These are phyloP conservation scores for Aphidius colemani DNA, from an alignment of 2,888 invertebrate species.

Conservation along the genomic window DNA sequence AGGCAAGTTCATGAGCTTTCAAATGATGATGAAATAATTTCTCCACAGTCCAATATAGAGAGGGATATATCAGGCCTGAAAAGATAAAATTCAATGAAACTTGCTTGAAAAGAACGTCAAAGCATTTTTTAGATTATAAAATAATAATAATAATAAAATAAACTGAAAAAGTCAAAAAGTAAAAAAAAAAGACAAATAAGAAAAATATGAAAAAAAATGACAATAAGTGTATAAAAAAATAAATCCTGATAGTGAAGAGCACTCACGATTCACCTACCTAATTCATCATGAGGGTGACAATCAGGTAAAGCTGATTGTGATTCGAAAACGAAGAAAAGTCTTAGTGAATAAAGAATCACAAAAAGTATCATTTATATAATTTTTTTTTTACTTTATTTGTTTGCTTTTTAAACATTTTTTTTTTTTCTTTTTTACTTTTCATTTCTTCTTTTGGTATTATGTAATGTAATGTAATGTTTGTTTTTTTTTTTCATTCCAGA, in stretches of 20 bases:
- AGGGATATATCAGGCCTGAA: neutral
- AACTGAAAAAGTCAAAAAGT: slow-evolving; percentile 3
- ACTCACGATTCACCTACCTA: slow-evolving; percentile 7
- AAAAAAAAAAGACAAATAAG: slow-evolving; percentile 2
- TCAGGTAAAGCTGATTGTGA: slow-evolving; percentile 23
- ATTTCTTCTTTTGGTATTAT: neutral
- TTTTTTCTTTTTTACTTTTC: slow-evolving; percentile 9
- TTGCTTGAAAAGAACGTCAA: no score
- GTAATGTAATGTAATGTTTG: no score
- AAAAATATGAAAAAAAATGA: neutral
- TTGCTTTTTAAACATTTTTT: slow-evolving; percentile 7
- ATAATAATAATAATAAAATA: neutral
- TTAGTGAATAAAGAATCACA: slow-evolving; percentile 17
- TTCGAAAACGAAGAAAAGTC: slow-evolving; percentile 8
- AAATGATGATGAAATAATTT: no score
- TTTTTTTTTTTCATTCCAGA: no score
- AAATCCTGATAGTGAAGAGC: slow-evolving; percentile 6
- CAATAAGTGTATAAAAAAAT: slow-evolving; percentile 1
- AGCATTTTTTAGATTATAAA: neutral
- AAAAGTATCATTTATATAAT: neutral
- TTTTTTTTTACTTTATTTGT: slow-evolving; percentile 17
- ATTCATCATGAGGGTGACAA: slow-evolving; percentile 18
- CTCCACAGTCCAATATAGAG: no score
- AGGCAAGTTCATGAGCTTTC: no score
- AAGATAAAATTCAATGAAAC: neutral